phyloP scores from a whole-genome alignment of 2,113 vertebrate genomes.

The Grammomys dolichurus region DNA sequence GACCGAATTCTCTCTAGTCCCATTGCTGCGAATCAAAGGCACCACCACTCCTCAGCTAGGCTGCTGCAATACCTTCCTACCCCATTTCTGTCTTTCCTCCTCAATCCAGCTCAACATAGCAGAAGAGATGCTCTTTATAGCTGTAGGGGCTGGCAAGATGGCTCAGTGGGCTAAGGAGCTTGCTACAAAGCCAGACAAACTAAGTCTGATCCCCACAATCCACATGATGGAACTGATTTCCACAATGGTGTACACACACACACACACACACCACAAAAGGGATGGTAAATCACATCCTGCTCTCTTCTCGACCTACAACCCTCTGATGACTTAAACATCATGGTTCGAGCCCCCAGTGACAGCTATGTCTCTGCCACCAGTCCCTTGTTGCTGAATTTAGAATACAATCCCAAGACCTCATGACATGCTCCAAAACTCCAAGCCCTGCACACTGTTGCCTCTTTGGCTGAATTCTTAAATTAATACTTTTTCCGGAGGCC shows the following conservation, averaged over 20 bases:
- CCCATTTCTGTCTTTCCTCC: neutral
- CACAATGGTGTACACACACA: neutral
- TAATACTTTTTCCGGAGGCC: neutral
- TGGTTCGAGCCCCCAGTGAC: neutral
- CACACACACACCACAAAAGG: neutral
- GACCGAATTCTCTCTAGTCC: neutral
- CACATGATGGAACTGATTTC: neutral
- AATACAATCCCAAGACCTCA: neutral
- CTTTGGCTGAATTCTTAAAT: neutral
- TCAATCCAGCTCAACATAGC: neutral
- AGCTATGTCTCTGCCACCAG: neutral
- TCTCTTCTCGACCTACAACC: neutral
- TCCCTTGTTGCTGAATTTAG: neutral
- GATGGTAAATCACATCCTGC: neutral
- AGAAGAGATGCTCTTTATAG: neutral
- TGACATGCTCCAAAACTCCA: neutral
- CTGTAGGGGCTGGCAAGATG: neutral
- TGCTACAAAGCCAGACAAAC: neutral
- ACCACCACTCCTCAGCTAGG: neutral
- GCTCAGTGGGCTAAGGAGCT: neutral
- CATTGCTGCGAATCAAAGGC: neutral
- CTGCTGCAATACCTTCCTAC: neutral
- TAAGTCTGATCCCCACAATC: neutral
- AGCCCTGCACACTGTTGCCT: neutral
- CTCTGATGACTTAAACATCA: neutral